Conservation (phyloP, 30 jellyfish, hydroid and myxozoan genomes). For the Nemopilema nomurai region DNA sequence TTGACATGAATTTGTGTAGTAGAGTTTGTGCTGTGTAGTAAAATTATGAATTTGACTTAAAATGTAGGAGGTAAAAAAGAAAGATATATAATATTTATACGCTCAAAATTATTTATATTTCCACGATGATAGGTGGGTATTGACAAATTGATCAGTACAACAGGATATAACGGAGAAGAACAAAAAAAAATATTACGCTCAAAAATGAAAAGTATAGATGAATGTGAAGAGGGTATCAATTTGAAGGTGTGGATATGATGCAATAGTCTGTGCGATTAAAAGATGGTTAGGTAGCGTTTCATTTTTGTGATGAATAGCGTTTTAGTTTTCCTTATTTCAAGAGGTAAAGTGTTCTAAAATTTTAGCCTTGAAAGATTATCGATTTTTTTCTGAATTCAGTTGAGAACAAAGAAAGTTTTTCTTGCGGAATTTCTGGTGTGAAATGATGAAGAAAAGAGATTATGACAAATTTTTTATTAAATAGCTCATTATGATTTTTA, state of each 20-base stretch:
- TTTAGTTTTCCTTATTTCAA: background rate
- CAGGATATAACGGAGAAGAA: background rate
- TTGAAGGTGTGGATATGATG: background rate
- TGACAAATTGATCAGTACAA: background rate
- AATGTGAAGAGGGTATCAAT: no score
- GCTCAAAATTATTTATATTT: background rate
- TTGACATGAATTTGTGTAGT: background rate
- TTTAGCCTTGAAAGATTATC: background rate
- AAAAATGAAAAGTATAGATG: no score
- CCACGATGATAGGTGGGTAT: background rate
- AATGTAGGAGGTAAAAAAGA: background rate
- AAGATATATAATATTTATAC: background rate
- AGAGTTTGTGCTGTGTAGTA: no score
- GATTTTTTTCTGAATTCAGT: background rate
- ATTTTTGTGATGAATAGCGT: background rate
- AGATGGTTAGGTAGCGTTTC: background rate
- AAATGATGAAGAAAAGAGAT: background rate
- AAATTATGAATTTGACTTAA: background rate
- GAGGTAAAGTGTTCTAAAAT: background rate
- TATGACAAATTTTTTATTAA: background rate
- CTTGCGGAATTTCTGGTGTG: background rate
- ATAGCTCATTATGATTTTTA: background rate
- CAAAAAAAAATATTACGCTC: background rate
- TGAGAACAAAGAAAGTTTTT: background rate
- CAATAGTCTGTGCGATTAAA: background rate